Evolutionary conservation across 2,113 vertebrate species (phyloP), one percentile per base, ranked within the genome.

Genomic region (Hemiprocne comata): DNA sequence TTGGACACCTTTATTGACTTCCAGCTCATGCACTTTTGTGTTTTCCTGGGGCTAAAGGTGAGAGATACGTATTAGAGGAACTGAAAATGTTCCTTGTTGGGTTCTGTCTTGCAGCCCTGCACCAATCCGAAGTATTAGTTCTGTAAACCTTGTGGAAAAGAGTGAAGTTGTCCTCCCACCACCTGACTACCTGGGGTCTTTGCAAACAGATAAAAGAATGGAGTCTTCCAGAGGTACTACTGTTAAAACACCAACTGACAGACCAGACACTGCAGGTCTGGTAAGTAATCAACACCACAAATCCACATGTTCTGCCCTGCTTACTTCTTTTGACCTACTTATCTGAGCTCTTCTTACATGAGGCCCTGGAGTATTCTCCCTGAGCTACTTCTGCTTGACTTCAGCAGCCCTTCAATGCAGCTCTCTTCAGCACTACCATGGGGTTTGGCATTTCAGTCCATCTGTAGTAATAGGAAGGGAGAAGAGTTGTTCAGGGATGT

Each of bases 171-270:
- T 98, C 79, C 98, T 99, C 70, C 99, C 99, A 1, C 99, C 99
- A 0, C 98, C 99, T 4, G 99, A 99, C 96, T 99, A 99, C 90
- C 91, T 98, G 72, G 98, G 99, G 31, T 70, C 97, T 44, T 6
- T 72, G 5, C 93, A 95, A 44, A 15, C 98, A 9, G 95, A 96
- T 7, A 90, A 42, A 64, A 94, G 42, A 86, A 31, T 0, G 4
- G 97, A 96, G 10, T 7, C 54, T 31, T 88, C 97, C 90, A 95
- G 71, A 46, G 81, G 60, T 3, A 21, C 91, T 9, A 69, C 95
- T 17, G 85, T 36, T 9, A 98, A 73, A 95, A 21, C 91, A 3
- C 42, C 91, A 0, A 20, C 7, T 0, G 57, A 96, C 57, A 85
- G 80, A 38, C 40, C 85, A 14, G 98, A 98, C 40, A 85, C 51